Evolutionary conservation across 2,888 invertebrate genomes (phyloP).

Genomic region (Tenodera sinensis): DNA sequence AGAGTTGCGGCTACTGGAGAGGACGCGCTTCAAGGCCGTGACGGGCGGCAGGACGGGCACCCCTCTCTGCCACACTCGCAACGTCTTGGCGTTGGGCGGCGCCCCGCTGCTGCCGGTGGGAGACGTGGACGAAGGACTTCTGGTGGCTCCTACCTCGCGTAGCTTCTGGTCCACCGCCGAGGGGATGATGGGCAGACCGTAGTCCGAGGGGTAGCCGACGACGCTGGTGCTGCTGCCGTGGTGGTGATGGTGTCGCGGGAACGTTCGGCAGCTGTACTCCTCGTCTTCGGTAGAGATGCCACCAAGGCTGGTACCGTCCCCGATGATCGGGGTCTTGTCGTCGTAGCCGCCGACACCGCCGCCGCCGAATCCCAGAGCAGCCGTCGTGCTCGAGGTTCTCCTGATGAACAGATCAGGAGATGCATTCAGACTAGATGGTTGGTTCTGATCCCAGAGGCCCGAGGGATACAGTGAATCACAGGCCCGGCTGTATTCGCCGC

Average conservation of each 20-base stretch:
- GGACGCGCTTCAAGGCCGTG: slow-evolving; percentile 77
- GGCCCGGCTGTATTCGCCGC: slow-evolving; percentile 70
- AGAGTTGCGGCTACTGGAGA: slow-evolving; percentile 78
- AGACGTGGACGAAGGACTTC: slow-evolving; percentile 40
- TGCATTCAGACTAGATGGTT: slow-evolving; percentile 31
- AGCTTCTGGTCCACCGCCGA: slow-evolving; percentile 41
- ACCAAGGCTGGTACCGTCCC: slow-evolving; percentile 40
- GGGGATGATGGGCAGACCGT: slow-evolving; percentile 64
- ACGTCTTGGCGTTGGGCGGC: slow-evolving; percentile 65
- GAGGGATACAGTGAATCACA: slow-evolving; percentile 54
- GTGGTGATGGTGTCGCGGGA: slow-evolving; percentile 53
- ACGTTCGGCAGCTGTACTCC: slow-evolving; percentile 57
- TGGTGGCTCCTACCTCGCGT: slow-evolving; percentile 37
- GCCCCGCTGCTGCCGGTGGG: slow-evolving; percentile 38
- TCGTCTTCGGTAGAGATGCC: slow-evolving; percentile 49
- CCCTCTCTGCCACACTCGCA: slow-evolving; percentile 83
- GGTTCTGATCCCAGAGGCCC: slow-evolving; percentile 68
- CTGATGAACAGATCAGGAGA: slow-evolving; percentile 46
- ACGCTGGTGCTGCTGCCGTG: background rate
- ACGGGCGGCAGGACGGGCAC: slow-evolving; percentile 83
- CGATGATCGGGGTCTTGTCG: slow-evolving; percentile 73
- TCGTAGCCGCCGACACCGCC: slow-evolving; percentile 51
- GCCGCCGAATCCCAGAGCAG: slow-evolving; percentile 49
- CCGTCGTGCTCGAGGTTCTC: slow-evolving; percentile 51
- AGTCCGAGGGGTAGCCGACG: slow-evolving; percentile 68